phyloP scores from a whole-genome alignment of 2,113 vertebrate genomes.

The Sprattus sprattus region DNA sequence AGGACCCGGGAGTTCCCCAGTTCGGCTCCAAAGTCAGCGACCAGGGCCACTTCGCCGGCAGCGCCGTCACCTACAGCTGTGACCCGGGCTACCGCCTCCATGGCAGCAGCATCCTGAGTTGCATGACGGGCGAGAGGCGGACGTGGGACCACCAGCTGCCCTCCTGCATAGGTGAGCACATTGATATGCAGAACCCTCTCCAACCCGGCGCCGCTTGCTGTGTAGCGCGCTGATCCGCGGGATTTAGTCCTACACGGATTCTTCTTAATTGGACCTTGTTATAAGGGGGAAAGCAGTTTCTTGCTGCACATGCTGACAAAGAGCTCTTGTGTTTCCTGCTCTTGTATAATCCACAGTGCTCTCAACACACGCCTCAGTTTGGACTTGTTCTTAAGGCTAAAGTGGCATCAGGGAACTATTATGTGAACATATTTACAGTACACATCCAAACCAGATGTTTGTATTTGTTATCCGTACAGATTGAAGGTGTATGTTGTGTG shows the following conservation, averaged over 20 bases:
- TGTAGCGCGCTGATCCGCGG: conserved; percentile 51
- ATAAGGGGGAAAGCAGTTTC: conserved; percentile 35
- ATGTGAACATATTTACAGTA: background rate
- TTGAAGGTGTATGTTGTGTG: background rate
- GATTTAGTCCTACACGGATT: conserved; percentile 53
- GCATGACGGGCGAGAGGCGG: conserved; percentile 94
- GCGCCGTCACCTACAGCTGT: conserved; percentile 88
- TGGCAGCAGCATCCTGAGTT: conserved; percentile 86
- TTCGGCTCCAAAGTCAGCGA: conserved; percentile 96
- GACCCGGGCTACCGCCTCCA: conserved; percentile 94
- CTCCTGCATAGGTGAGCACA: conserved; percentile 86
- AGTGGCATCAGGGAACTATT: background rate
- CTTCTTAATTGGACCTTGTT: conserved; percentile 51
- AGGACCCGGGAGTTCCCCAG: conserved; percentile 93
- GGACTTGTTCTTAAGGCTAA: background rate
- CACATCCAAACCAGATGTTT: conserved; percentile 22
- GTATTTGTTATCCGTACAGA: background rate
- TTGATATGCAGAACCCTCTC: background rate
- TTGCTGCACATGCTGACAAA: conserved; percentile 44
- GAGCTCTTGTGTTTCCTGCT: conserved; percentile 36
- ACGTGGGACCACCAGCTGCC: conserved; percentile 92
- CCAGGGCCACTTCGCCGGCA: conserved; percentile 94
- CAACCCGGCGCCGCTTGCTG: background rate
- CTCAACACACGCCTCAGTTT: background rate
- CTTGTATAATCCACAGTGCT: conserved; percentile 46